Base-by-base conservation (phyloP, 2,888 invertebrate genomes). In the Salpingus planirostris region DNA sequence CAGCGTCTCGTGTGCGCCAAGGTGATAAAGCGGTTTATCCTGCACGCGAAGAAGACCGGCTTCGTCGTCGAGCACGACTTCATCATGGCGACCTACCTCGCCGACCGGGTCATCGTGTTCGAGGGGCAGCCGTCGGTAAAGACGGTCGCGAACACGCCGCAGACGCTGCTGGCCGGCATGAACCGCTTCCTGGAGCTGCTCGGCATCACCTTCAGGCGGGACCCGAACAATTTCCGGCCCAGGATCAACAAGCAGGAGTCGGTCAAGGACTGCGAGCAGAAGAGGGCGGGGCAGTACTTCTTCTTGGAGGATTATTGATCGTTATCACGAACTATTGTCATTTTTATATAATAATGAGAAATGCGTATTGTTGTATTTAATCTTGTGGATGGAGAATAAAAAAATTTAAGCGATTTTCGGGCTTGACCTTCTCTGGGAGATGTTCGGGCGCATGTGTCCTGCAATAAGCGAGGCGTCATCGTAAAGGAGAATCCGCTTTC, bases 1-100 rank as follows among this genome's bases (percentile, higher is more conserved):
- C 98, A 98, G 68, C 98, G 98, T 92, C 74, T 98, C 31, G 92
- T 97, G 36, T 96, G 97, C 40, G 97, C 98, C 49, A 97, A 97
- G 74, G 97, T 98, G 56, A 97, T 97, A 47, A 97, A 97, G 66
- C 75, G 95, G 89, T 98, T 96, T 63, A 96, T 98, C 62, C 74
- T 99, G 24, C 98, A 98, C 58, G 95, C 98, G 0, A 99, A 99
- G 71, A 93, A 97, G 65, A 98, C 98, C 4, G 98, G 97, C 7
- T 99, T 98, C 64, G 87, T 98, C 10, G 98, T 98, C 1, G 98
- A 98, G 78, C 98, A 98, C 80, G 97, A 98, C 71, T 98, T 99
- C 65, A 99, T 99, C 47, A 99, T 98, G 98, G 97, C 97, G 10
- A 99, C 98, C 0, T 99, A 99, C 65, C 73, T 95, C 42, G 93